Conservation (phyloP, 2,888 invertebrate genomes). For the Erannis defoliaria region DNA sequence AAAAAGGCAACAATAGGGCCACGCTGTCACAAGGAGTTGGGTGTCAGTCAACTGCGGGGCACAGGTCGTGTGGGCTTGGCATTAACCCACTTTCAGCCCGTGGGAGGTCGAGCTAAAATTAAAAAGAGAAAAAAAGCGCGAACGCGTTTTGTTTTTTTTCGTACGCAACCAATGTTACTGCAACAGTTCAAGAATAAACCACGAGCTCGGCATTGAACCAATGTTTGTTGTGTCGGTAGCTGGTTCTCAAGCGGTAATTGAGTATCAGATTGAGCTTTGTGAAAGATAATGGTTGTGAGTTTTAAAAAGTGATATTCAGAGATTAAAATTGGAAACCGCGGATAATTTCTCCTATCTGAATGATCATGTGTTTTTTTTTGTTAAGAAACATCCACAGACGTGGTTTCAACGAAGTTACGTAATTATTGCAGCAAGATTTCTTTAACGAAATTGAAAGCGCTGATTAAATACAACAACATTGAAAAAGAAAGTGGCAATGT, state of each 20-base stretch:
- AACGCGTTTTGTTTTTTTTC: slow-evolving; percentile 61
- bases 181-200: slow-evolving; percentile 70
- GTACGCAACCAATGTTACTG: slow-evolving; percentile 68
- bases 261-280: slow-evolving; percentile 16
- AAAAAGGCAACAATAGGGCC: slow-evolving; percentile 60
- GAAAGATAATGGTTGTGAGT: slow-evolving; percentile 10
- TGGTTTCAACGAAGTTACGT: not conserved
- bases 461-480: slow-evolving; percentile 39
- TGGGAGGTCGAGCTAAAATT: slow-evolving; percentile 83
- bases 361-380: too few relatives aligned
- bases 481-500: slow-evolving; percentile 54
- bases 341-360: not conserved
- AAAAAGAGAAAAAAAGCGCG: slow-evolving; percentile 68
- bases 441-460: slow-evolving; percentile 42
- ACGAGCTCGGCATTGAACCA: slow-evolving; percentile 40
- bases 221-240: slow-evolving; percentile 22
- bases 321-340: not conserved
- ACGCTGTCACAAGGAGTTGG: slow-evolving; percentile 56
- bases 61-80: slow-evolving; percentile 80
- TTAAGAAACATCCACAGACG: not conserved
- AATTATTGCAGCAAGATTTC: slow-evolving; percentile 7
- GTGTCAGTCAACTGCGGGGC: slow-evolving; percentile 69
- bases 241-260: slow-evolving; percentile 19
- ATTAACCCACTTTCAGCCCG: slow-evolving; percentile 82
- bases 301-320: not conserved